phyloP scores from a whole-genome alignment of 2,888 invertebrate genomes.

The Hirtodrosophila duncani region DNA sequence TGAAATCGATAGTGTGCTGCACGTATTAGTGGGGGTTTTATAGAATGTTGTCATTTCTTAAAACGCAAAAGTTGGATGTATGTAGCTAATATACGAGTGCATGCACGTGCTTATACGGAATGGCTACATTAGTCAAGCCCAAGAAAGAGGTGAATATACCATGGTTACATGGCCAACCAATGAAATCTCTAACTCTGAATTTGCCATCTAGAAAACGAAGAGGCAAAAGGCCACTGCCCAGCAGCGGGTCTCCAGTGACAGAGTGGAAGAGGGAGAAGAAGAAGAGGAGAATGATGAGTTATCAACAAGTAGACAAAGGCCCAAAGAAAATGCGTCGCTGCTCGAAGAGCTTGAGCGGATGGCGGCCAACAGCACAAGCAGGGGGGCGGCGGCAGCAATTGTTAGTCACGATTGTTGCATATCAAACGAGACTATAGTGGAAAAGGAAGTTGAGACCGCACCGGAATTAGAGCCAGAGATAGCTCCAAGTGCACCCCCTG shows the following conservation, averaged over 20 bases:
- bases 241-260: slow-evolving; percentile 13
- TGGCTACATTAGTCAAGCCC: slow-evolving; percentile 77
- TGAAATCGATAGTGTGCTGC: no score
- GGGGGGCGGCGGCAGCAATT: slow-evolving; percentile 41
- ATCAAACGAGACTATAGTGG: slow-evolving; percentile 37
- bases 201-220: slow-evolving; percentile 55
- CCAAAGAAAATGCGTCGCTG: slow-evolving; percentile 35
- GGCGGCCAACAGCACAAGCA: slow-evolving; percentile 35
- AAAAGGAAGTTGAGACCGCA: neutral
- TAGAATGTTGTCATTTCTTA: no score
- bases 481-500: slow-evolving; percentile 56
- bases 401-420: slow-evolving; percentile 68
- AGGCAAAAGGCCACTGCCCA: slow-evolving; percentile 6
- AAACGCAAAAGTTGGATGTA: slow-evolving; percentile 23
- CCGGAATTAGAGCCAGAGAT: slow-evolving; percentile 1
- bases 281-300: slow-evolving; percentile 26
- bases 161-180: no score
- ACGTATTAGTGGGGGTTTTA: no score
- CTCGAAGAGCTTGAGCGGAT: slow-evolving; percentile 53
- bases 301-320: slow-evolving; percentile 60
- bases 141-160: slow-evolving; percentile 70
- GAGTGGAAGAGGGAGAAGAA: slow-evolving; percentile 39
- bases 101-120: no score
- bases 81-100: no score
- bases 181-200: neutral